Evolutionary conservation across 2,113 vertebrate genomes (phyloP).

Genomic region (Oryzias celebensis): DNA sequence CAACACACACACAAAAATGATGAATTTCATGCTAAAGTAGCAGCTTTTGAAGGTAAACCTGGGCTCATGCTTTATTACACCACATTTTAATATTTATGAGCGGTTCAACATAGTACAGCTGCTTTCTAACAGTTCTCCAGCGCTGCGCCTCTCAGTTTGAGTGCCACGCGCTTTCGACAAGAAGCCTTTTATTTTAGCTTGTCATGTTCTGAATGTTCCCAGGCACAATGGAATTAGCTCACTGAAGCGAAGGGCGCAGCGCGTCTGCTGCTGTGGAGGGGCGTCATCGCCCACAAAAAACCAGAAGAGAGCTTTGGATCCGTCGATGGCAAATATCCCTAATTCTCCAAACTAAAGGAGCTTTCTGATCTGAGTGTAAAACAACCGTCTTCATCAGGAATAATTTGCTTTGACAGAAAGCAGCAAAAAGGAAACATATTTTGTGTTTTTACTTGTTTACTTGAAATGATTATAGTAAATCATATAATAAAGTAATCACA

Average conservation of each 20-base stretch:
- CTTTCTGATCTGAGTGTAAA: conserved; percentile 22
- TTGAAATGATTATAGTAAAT: conserved; percentile 10
- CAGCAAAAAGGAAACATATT: conserved; percentile 9
- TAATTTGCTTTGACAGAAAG: conserved; percentile 29
- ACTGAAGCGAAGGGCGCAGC: conserved; percentile 63
- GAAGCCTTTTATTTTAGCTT: conserved; percentile 62
- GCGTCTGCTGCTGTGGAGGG: conserved; percentile 49
- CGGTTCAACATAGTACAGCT: conserved; percentile 37
- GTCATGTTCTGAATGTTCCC: conserved; percentile 68
- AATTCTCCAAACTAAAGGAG: conserved; percentile 47
- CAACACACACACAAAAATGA: neutral
- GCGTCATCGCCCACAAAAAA: conserved; percentile 41
- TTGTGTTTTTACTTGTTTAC: conserved; percentile 20
- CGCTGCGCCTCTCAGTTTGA: conserved; percentile 32
- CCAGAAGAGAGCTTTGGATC: conserved; percentile 32
- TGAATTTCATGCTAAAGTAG: conserved; percentile 24
- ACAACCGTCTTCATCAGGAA: conserved; percentile 8
- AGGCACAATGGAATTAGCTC: conserved; percentile 73
- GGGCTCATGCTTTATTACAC: conserved; percentile 32
- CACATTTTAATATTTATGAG: conserved; percentile 52
- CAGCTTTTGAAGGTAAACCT: conserved; percentile 29
- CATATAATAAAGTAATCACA: conserved; percentile 28
- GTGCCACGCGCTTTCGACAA: conserved; percentile 41
- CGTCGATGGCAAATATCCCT: conserved; percentile 45
- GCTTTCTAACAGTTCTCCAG: conserved; percentile 33